phyloP scores from a whole-genome alignment of 2,797 vertebrate genomes.

The Clamator glandarius region DNA sequence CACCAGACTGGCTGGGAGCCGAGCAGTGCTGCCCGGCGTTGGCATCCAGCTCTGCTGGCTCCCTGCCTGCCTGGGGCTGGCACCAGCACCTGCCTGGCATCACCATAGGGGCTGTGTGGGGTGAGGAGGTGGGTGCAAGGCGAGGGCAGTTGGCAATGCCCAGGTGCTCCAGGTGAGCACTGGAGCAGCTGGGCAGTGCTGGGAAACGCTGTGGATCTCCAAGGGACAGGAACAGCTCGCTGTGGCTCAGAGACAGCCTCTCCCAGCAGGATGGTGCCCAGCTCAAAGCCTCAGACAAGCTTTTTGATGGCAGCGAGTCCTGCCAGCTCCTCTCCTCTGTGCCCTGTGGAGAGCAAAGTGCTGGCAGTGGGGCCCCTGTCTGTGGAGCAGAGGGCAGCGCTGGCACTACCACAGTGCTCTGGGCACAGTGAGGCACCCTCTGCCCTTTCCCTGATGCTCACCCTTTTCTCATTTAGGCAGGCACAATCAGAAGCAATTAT shows the following conservation, averaged over 20 bases:
- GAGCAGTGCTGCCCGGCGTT: neutral
- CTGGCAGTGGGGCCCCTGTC: accelerated
- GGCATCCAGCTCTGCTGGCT: constrained; percentile 5
- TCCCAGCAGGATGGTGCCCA: neutral
- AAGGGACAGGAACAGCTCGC: neutral
- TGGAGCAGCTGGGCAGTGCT: neutral
- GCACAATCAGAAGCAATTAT: constrained; percentile 80
- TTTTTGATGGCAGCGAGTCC: neutral
- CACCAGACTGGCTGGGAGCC: neutral
- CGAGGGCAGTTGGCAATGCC: accelerated
- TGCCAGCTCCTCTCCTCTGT: neutral
- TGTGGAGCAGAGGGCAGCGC: accelerated
- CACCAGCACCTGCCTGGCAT: accelerated
- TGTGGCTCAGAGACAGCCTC: neutral
- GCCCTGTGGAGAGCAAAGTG: neutral
- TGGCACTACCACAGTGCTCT: neutral
- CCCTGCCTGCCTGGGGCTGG: neutral
- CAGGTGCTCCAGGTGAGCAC: neutral
- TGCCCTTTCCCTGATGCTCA: neutral
- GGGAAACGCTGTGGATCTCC: neutral
- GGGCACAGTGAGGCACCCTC: neutral
- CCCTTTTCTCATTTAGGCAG: constrained; percentile 68
- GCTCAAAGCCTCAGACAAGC: constrained; percentile 17
- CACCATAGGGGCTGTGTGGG: accelerated
- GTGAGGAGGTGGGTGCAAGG: neutral